phyloP scores from a whole-genome alignment of 2,797 vertebrate genomes.

The Danio choprae region DNA sequence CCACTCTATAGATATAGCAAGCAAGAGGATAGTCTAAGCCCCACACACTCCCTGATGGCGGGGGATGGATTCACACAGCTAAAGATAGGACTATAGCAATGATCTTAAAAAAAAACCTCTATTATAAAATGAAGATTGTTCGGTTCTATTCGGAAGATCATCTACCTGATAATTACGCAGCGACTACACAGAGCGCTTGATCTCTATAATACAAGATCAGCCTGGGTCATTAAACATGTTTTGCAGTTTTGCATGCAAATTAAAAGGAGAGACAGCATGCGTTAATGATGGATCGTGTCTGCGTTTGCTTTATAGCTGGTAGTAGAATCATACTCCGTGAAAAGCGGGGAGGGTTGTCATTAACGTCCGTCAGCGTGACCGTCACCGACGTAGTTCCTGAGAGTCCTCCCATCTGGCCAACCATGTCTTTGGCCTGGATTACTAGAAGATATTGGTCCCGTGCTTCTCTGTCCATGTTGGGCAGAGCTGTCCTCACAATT shows the following conservation, averaged over 20 bases:
- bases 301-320: background rate
- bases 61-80: slow-evolving; percentile 5
- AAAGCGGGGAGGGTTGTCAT: slow-evolving; percentile 91
- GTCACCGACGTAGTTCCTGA: slow-evolving; percentile 91
- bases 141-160: slow-evolving; percentile 30
- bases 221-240: slow-evolving; percentile 6
- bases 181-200: slow-evolving; percentile 3
- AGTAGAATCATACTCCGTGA: slow-evolving; percentile 78
- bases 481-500: slow-evolving; percentile 89
- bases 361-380: slow-evolving; percentile 88
- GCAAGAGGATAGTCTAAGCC: slow-evolving; percentile 15
- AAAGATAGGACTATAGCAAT: slow-evolving; percentile 25
- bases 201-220: slow-evolving; percentile 30
- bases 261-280: background rate
- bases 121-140: slow-evolving; percentile 13
- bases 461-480: slow-evolving; percentile 90
- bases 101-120: slow-evolving; percentile 22
- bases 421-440: slow-evolving; percentile 95
- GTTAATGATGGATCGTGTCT: slow-evolving; percentile 30
- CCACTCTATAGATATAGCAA: slow-evolving; percentile 35
- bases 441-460: slow-evolving; percentile 89
- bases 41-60: slow-evolving; percentile 13
- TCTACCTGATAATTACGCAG: slow-evolving; percentile 32
- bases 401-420: slow-evolving; percentile 91
- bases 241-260: slow-evolving; percentile 15